phyloP scores from a whole-genome alignment of 2,797 vertebrate genomes.

The Dromococcyx pavoninus region DNA sequence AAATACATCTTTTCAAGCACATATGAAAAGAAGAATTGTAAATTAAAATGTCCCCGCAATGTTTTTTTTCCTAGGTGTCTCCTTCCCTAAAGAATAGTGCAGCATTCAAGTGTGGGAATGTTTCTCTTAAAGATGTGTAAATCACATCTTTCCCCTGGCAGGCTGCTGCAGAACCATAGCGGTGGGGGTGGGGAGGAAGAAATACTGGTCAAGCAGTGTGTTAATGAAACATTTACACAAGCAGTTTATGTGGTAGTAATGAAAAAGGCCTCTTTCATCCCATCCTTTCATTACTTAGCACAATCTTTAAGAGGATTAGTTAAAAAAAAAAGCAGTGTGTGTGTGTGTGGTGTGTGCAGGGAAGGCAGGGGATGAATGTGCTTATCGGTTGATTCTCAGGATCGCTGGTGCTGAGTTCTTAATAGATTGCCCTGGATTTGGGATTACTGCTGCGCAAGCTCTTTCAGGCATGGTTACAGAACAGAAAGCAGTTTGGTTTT shows the following conservation, averaged over 20 bases:
- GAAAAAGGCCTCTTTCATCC: conserved; percentile 72
- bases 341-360: not conserved
- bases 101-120: conserved; percentile 70
- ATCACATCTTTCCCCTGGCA: conserved; percentile 56
- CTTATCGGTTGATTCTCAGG: conserved; percentile 77
- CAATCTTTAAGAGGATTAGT: conserved; percentile 78
- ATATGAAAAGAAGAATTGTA: conserved; percentile 36
- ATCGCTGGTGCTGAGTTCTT: conserved; percentile 72
- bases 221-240: conserved; percentile 82
- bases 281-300: conserved; percentile 76
- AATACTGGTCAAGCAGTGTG: conserved; percentile 69
- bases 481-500: conserved; percentile 74
- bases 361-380: conserved; percentile 18
- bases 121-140: conserved; percentile 70
- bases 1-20: conserved; percentile 54
- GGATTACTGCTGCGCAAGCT: conserved; percentile 63
- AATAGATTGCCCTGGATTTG: conserved; percentile 76
- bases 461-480: conserved; percentile 60
- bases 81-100: conserved; percentile 13
- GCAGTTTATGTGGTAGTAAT: conserved; percentile 77
- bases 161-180: not conserved
- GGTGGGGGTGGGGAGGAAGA: conserved; percentile 36
- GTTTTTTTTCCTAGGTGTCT: not conserved
- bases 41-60: conserved; percentile 65
- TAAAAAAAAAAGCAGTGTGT: not conserved